A percentile compares a stretch with the other conserved stretches of the same genome.
These are phyloP conservation scores for Arenaria interpres DNA, from an alignment of 2,113 vertebrate genomes.

Conservation along the genomic window DNA sequence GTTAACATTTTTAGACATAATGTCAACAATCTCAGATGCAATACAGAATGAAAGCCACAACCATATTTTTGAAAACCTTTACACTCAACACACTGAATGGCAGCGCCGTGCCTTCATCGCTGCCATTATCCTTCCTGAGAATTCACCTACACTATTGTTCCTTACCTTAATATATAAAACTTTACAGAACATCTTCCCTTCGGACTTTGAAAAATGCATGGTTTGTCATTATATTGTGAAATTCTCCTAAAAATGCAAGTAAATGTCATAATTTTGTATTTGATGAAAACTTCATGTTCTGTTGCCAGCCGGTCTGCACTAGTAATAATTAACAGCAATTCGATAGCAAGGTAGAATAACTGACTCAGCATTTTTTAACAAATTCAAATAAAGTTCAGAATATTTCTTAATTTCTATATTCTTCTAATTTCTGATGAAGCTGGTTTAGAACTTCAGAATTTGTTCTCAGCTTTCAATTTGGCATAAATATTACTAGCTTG, in stretches of 20 bases:
- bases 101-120: neutral
- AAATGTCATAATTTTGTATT: neutral
- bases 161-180: neutral
- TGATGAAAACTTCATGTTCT: neutral
- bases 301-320: neutral
- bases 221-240: neutral
- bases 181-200: neutral
- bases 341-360: neutral
- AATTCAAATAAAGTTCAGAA: neutral
- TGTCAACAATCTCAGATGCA: neutral
- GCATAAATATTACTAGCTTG: neutral
- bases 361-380: neutral
- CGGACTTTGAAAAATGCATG: neutral
- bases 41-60: neutral
- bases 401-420: neutral
- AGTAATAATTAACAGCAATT: neutral
- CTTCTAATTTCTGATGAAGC: neutral
- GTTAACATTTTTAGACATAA: neutral
- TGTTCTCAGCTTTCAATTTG: neutral
- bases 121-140: neutral
- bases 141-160: neutral
- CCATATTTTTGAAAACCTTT: neutral
- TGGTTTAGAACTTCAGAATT: neutral
- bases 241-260: neutral
- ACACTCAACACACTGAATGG: neutral